These are phyloP conservation scores for Antheraea mylitta DNA, from an alignment of 1,140 invertebrate genomes.

Conservation along the genomic window DNA sequence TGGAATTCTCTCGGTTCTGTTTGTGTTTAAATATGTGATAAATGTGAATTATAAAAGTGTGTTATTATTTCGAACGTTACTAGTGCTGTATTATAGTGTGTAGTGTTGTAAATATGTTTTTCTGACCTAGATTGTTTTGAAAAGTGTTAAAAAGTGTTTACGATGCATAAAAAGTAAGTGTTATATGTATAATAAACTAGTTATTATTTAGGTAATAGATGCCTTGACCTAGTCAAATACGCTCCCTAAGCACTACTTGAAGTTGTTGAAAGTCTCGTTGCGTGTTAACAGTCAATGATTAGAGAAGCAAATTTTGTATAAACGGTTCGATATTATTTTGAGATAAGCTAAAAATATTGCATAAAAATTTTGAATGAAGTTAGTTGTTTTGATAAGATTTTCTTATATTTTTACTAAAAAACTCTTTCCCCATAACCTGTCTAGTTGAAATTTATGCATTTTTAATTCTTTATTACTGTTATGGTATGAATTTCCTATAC, in stretches of 20 bases:
- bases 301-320: not conserved
- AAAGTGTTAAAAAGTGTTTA: not conserved
- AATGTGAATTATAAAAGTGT: not conserved
- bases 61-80: not conserved
- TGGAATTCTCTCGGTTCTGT: not conserved
- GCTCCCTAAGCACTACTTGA: not conserved
- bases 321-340: not conserved
- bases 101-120: not conserved
- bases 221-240: not conserved
- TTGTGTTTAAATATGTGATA: not conserved
- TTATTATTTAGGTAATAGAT: constrained; percentile 1
- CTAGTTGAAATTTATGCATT: too few relatives aligned
- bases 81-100: not conserved
- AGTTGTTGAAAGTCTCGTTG: not conserved
- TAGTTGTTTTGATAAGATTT: too few relatives aligned
- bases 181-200: not conserved
- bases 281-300: not conserved
- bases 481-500: too few relatives aligned
- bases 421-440: too few relatives aligned
- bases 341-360: not conserved
- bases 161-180: constrained; percentile 3
- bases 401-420: too few relatives aligned
- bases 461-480: too few relatives aligned
- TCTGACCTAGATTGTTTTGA: not conserved
- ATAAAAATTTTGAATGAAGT: not conserved